Evolutionary conservation across 2,797 vertebrate genomes (phyloP), one percentile per base, ranked within the genome.

Genomic region (Acomys russatus): DNA sequence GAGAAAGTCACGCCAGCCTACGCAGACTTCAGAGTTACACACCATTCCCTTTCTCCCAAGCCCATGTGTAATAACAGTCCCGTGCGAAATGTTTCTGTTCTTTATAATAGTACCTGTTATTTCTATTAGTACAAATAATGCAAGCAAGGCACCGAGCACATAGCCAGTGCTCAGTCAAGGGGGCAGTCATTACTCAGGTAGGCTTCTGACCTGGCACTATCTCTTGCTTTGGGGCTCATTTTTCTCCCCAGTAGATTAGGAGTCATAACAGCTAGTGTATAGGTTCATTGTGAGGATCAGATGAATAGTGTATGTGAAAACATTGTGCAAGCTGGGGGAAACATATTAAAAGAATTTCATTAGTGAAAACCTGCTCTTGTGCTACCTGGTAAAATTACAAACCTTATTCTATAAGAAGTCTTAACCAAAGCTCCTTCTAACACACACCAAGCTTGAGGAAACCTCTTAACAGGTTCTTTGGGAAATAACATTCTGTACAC

Each of bases 21-120:
- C 76, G 9, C 94, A 92, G 93, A 85, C 83, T 35, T 92, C 23
- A 77, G 22, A 95, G 89, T 94, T 51, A 94, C 66, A 92, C 92
- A 95, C 54, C 78, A 95, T 95, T 90, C 91, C 89, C 91, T 92
- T 95, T 88, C 94, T 95, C 84, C 88, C 74, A 71, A 79, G 93
- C 88, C 88, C 79, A 86, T 91, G 76, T 38, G 90, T 90, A 91
- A 66, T 96, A 94, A 97, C 56, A 86, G 86, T 85, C 73, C 94
- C 71, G 61, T 78, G 59, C 49, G 64, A 95, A 95, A 89, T 83
- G 82, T 91, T 95, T 92, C 95, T 90, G 54, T 63, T 74, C 88
- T 88, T 86, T 35, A 63, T 87, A 70, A 74, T 51, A 82, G 89
- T 74, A 82, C 89, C 94, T 70, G 78, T 85, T 79, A 94, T 86